Conservation (phyloP, 2,113 vertebrate species). For the Nothocercus nigrocapillus region DNA sequence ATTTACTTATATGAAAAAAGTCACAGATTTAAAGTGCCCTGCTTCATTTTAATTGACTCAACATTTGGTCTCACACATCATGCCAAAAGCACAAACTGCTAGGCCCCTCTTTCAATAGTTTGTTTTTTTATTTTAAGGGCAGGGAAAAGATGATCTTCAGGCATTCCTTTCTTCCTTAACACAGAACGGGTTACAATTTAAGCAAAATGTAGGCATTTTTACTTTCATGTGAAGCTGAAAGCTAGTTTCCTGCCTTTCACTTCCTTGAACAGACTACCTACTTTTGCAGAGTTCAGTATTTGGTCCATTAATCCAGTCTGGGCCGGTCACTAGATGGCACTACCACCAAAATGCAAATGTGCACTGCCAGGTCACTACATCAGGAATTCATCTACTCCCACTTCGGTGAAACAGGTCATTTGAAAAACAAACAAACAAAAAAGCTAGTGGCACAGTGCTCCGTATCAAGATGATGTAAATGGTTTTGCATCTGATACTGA, state of each 20-base stretch:
- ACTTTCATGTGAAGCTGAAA: not conserved
- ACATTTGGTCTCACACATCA: not conserved
- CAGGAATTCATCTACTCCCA: not conserved
- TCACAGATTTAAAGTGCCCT: not conserved
- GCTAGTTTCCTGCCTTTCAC: not conserved
- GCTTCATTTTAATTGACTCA: not conserved
- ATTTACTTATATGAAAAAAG: not conserved
- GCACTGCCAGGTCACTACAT: not conserved
- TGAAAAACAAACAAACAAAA: fast-evolving
- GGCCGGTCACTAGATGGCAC: not conserved
- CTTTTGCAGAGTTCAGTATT: not conserved
- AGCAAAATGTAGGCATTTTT: not conserved
- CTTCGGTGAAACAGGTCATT: fast-evolving
- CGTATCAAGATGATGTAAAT: not conserved
- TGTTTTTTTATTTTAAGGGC: not conserved
- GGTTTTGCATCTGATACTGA: not conserved
- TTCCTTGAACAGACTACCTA: not conserved
- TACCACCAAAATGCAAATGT: not conserved
- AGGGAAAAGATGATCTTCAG: not conserved
- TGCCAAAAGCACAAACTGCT: fast-evolving
- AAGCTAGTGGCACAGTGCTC: not conserved
- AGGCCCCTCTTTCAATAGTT: too few relatives aligned
- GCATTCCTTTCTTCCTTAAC: not conserved
- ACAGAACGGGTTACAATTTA: not conserved
- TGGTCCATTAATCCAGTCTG: not conserved